Evolutionary conservation across 2,113 vertebrate genomes (phyloP), one percentile per base, ranked within the genome.

Genomic region (Trematomus loennbergii): DNA sequence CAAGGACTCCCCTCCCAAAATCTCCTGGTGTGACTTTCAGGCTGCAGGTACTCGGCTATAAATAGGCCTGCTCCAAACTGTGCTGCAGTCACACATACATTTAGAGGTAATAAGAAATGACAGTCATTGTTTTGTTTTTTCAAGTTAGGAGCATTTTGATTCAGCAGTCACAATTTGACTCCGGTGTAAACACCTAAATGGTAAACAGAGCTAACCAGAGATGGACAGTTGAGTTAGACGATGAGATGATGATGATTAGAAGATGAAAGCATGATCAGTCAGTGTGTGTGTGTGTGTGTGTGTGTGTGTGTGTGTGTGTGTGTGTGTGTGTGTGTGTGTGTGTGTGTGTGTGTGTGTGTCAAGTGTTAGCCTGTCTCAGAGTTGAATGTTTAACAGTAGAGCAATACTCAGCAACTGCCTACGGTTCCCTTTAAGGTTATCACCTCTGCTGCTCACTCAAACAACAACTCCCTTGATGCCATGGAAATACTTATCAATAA

Each of bases 1-100:
- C 88, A 88, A 91, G 91, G 92, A 88, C 91, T 88, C 70, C 68
- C 62, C 75, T 67, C 80, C 89, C 77, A 54, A 90, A 92, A 90
- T 77, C 82, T 86, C 75, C 81, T n/a, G 74, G 89, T 91, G 87
- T 91, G 92, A 91, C 90, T 92, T 92, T 93, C 87, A 92, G 90
- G 83, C 89, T 93, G 88, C 82, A 63, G 88, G 82, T 64, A 49
- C 85, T 43, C 43, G 2, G 59, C 93, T 94, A 94, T 91, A 92
- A 93, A 94, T 94, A 94, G 94, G 59, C 67, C 75, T 82, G 83
- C 78, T 88, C 83, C 72, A 88, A 88, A 92, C 81, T 91, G 82
- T 91, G 76, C 91, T 92, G 92, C 91, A 92, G 91, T 91, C 83
- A 79, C 78, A 88, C 78, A 82, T 84, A 85, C 78, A 90, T 86